Evolutionary conservation across 2,797 vertebrate species (phyloP), one percentile per base, ranked within the genome.

Genomic region (Coilia nasus): DNA sequence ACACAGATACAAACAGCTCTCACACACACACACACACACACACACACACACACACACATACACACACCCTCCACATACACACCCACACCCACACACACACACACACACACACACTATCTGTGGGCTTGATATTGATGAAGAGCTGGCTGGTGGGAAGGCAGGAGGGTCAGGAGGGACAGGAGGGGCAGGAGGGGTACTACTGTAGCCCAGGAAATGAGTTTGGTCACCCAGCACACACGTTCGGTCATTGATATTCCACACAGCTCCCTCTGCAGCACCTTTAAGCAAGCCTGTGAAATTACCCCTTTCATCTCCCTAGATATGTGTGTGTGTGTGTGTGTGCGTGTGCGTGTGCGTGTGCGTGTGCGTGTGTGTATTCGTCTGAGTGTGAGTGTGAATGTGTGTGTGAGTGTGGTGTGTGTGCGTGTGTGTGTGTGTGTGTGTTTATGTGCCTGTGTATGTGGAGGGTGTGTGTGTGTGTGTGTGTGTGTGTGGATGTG

Each of bases 261-360:
- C 50, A 47, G 71, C 23, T 78, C 31, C 31, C 71, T 78, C 19
- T 78, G 71, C 6, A 21, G 71, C 15, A 21, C 15, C 14, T 21
- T 19, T 44, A 44, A 78, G 35, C 67, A 75, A 17, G 67, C 14
- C 67, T 31, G 10, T 6, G 31, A 75, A 41, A 75, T 41, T 75
- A 28, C 12, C 3, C 67, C 15, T 75, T 35, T 35, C 60, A 64
- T 86, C 85, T 85, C 86, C 87, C 84, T 81, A 87, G 83, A 60
- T 87, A 86, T 86, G 47, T 84, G 87, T 54, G 50, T 54, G 50
- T 14, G 50, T 54, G 50, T 54, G 50, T 54, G 50, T 54, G 50
- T 54, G 50, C 9, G 50, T 54, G 50, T 54, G 50, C 9, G 50
- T 54, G 50, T 54, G 50, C 9, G 67, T 82, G 54, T 46, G 41